Percentiles rank a stretch among this genome's conserved stretches.
These are phyloP conservation scores for Poeciliopsis prolifica DNA, from an alignment of 2,113 vertebrate species.

Conservation along the genomic window DNA sequence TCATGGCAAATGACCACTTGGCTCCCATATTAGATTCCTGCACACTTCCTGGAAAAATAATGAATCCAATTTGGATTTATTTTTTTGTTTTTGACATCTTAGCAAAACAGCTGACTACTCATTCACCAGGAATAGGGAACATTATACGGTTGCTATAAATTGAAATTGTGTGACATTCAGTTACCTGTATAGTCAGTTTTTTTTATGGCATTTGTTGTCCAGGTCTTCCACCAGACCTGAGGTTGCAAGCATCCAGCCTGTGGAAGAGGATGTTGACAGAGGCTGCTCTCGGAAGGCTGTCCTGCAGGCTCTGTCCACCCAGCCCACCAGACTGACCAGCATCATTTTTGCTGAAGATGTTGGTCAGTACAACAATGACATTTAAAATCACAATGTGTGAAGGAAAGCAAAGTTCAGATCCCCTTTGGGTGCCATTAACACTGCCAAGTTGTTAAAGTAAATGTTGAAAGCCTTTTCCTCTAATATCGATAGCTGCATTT, in stretches of 20 bases:
- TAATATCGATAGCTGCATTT: neutral
- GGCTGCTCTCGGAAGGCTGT: slow-evolving; percentile 90
- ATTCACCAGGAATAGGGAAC: too few species aligned
- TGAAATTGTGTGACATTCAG: too few species aligned
- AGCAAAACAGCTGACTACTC: too few species aligned
- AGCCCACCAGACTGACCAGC: slow-evolving; percentile 79
- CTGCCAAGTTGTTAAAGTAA: too few species aligned
- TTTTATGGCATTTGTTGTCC: neutral
- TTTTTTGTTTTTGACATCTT: too few species aligned
- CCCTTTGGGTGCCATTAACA: neutral
- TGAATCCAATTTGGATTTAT: too few species aligned
- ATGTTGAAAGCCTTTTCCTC: neutral
- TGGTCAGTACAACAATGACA: slow-evolving; percentile 75
- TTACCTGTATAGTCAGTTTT: too few species aligned
- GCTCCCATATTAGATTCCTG: too few species aligned
- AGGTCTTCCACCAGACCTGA: slow-evolving; percentile 94
- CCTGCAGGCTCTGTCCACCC: slow-evolving; percentile 88
- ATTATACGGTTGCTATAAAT: too few species aligned
- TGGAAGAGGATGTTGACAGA: slow-evolving; percentile 71
- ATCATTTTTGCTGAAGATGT: slow-evolving; percentile 93
- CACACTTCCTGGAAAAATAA: too few species aligned
- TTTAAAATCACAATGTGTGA: neutral
- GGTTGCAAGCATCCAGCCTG: slow-evolving; percentile 89
- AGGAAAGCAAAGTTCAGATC: neutral
- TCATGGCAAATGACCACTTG: too few species aligned